Conservation (phyloP, 2,113 vertebrate species). For the Hydrochoerus hydrochaeris region DNA sequence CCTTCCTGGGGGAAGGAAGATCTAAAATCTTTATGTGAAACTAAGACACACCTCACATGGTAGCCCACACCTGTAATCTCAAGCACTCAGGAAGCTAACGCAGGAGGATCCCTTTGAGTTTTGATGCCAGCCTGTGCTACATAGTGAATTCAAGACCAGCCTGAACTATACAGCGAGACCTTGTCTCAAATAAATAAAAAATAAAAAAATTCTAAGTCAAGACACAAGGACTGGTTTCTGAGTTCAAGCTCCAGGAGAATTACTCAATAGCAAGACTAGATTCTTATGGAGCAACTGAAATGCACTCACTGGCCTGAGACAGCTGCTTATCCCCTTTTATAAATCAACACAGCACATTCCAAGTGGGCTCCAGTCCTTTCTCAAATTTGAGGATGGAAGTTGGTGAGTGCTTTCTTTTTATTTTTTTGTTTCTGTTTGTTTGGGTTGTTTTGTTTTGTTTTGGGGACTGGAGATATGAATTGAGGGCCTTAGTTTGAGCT, state of each 20-base stretch:
- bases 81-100: not conserved
- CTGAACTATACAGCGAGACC: not conserved
- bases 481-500: not conserved
- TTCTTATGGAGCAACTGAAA: not conserved
- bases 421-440: not conserved
- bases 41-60: not conserved
- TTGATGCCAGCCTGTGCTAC: not conserved
- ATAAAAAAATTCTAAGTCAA: not conserved
- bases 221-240: not conserved
- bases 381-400: not conserved
- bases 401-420: not conserved
- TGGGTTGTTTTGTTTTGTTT: not conserved
- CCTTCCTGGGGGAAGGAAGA: not conserved
- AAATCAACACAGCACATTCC: not conserved
- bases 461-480: not conserved
- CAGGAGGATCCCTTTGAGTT: not conserved
- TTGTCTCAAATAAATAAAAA: not conserved
- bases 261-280: not conserved
- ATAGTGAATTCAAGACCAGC: not conserved
- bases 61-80: not conserved
- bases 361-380: not conserved
- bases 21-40: not conserved
- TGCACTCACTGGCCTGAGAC: not conserved
- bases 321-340: too few species aligned
- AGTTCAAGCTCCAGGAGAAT: not conserved